Conservation (phyloP, 2,888 invertebrate species). For the Xylota segnis region DNA sequence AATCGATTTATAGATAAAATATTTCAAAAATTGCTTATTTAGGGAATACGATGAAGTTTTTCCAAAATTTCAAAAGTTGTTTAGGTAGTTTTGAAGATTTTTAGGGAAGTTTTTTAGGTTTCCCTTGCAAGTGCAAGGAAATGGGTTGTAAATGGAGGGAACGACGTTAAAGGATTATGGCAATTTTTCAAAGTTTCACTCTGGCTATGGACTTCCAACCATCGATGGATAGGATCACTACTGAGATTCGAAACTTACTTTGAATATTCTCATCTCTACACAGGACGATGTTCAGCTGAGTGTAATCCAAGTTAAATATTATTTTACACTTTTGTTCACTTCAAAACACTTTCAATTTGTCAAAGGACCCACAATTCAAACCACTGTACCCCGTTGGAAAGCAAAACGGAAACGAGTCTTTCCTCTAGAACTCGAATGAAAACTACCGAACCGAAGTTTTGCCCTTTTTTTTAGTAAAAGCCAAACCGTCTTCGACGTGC, state of each 20-base stretch:
- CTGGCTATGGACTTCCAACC: too few relatives aligned
- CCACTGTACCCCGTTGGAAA: not conserved
- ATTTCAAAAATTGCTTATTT: too few relatives aligned
- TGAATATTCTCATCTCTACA: conserved; percentile 36
- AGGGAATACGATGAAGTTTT: too few relatives aligned
- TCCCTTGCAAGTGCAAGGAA: too few relatives aligned
- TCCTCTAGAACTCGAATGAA: conserved; percentile 20
- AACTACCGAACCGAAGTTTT: conserved; percentile 12
- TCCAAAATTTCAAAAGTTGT: too few relatives aligned
- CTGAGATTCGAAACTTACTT: conserved; percentile 23
- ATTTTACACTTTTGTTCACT: not conserved
- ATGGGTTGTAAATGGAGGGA: too few relatives aligned
- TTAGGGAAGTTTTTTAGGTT: too few relatives aligned
- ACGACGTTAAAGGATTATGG: too few relatives aligned
- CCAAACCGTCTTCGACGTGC: conserved; percentile 33
- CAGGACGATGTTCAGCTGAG: not conserved
- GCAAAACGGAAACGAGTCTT: not conserved
- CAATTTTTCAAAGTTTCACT: too few relatives aligned
- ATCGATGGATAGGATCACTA: too few relatives aligned
- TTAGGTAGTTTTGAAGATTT: too few relatives aligned
- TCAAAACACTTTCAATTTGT: not conserved
- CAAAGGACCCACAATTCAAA: not conserved
- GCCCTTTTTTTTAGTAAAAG: not conserved
- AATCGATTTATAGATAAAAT: too few relatives aligned
- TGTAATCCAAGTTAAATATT: not conserved